Conservation (phyloP, 2,113 vertebrate species). For the Eurystomus gularis region DNA sequence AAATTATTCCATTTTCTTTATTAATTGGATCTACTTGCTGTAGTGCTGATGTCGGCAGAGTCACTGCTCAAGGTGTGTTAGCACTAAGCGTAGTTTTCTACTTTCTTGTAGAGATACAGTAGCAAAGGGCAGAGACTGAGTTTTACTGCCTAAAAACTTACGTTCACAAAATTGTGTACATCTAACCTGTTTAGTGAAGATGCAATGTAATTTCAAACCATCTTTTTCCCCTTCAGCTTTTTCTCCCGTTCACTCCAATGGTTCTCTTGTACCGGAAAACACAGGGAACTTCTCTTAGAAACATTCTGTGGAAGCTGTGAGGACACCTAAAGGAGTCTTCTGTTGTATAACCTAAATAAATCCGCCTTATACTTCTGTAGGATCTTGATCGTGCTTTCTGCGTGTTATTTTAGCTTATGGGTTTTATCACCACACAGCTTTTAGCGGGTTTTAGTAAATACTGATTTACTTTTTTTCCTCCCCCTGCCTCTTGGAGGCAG, state of each 20-base stretch:
- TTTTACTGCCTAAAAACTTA: neutral
- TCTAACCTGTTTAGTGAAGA: neutral
- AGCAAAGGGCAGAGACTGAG: neutral
- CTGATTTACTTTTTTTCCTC: neutral
- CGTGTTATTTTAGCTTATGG: neutral
- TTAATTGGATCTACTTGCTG: neutral
- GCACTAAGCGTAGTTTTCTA: neutral
- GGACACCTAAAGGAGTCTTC: neutral
- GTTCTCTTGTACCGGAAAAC: neutral
- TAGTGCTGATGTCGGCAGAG: neutral
- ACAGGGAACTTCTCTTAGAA: neutral
- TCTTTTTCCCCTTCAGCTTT: neutral
- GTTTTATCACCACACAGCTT: neutral
- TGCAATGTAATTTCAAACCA: neutral
- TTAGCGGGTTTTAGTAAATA: neutral
- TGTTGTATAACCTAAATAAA: neutral
- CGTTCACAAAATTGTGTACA: neutral
- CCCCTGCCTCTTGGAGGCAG: neutral
- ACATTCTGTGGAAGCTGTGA: neutral
- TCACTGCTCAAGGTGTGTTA: neutral
- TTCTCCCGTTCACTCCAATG: neutral
- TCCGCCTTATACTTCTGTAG: neutral
- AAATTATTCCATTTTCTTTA: neutral
- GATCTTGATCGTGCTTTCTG: neutral
- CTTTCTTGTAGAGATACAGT: neutral